Evolutionary conservation across 2,113 vertebrate species (phyloP).

Genomic region (Sebastes schlegelii): DNA sequence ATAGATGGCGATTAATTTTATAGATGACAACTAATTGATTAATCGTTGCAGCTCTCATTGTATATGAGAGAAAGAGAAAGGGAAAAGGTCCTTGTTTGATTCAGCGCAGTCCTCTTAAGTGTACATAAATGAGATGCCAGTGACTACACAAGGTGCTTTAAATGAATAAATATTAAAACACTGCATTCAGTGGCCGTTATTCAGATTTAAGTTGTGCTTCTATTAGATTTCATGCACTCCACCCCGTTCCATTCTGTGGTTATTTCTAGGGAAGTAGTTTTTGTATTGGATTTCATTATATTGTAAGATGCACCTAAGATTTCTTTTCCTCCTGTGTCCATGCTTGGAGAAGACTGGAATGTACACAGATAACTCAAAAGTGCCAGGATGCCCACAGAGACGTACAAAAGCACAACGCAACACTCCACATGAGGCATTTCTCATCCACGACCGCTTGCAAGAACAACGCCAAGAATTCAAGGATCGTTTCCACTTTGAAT

Average conservation of each 20-base stretch:
- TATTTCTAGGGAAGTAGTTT: not conserved
- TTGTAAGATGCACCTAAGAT: constrained; percentile 10
- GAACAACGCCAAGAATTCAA: constrained; percentile 38
- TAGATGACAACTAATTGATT: no score
- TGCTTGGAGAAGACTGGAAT: constrained; percentile 46
- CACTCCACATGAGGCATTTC: constrained; percentile 44
- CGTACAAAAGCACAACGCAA: constrained; percentile 54
- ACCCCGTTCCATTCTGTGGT: not conserved
- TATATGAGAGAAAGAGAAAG: not conserved
- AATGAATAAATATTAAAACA: not conserved
- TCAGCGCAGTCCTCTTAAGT: not conserved
- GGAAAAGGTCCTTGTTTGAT: constrained; percentile 1
- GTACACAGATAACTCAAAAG: constrained; percentile 54
- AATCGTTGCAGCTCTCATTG: not conserved
- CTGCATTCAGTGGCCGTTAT: not conserved
- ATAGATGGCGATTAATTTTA: no score
- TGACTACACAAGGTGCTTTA: not conserved
- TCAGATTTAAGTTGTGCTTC: not conserved
- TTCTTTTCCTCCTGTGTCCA: not conserved
- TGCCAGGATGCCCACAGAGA: constrained; percentile 60
- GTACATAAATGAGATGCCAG: not conserved
- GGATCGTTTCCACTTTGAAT: constrained; percentile 31
- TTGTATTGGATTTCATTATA: not conserved
- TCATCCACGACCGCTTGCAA: constrained; percentile 52
- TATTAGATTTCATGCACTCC: not conserved